Evolutionary conservation across 2,888 invertebrate genomes (phyloP), one percentile per base, ranked within the genome.

Genomic region (Hyles lineata): DNA sequence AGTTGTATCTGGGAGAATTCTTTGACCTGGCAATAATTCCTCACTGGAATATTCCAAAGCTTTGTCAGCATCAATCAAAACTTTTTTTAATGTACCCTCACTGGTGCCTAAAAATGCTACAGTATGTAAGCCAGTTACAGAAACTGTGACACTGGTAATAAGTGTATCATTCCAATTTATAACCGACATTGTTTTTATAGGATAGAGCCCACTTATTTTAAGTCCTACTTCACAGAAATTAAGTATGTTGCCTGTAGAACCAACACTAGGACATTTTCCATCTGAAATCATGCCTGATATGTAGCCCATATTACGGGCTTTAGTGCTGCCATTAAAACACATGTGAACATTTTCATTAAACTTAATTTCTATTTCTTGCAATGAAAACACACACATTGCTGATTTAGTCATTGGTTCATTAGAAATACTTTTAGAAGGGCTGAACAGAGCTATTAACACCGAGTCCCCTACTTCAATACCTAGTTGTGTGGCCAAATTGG

Each of bases 281-380:
- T 98, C 98, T 83, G 98, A 96, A 83, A 98, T 98, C 83, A 97
- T 97, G 15, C 98, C 98, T 77, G 98, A 99, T 88, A 98, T 97
- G 90, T 98, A 98, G 25, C 97, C 98, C 96, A 98, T 97, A 86
- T 97, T 98, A 70, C 99, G 96, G 87, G 98, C 98, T 87, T 98
- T 98, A 80, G 98, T 98, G 82, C 97, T 98, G 52, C 99, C 99
- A 91, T 98, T 98, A 89, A 99, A 99, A 92, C 99, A 99, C 96
- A 98, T 97, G 89, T 99, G 98, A 82, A 99, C 98, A 93, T 99
- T 99, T 90, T 98, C 98, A 87, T 98, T 98, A 91, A 99, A 99
- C 89, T 98, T 98, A 79, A 97, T 96, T 89, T 98, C 98, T 82
- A 99, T 98, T 79, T 98, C 97, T 83, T 97, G 96, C 77, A 99